phyloP scores from a whole-genome alignment of 2,797 vertebrate species.

The Cyclura pinguis region DNA sequence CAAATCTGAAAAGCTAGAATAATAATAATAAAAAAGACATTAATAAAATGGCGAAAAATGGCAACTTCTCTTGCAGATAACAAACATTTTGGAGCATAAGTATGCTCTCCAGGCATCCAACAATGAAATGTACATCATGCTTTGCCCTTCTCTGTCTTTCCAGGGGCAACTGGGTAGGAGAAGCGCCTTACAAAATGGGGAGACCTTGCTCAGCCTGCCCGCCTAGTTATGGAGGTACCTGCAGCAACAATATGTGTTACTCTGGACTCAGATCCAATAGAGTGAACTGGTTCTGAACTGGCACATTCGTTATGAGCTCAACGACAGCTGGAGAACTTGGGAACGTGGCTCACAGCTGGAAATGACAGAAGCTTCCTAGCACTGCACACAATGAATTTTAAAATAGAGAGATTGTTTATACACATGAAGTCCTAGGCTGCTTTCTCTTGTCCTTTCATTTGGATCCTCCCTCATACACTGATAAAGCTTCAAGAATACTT shows the following conservation, averaged over 20 bases:
- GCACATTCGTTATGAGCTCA: neutral
- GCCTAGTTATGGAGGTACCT: constrained; percentile 84
- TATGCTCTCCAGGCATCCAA: neutral
- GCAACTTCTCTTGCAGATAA: too few relatives aligned
- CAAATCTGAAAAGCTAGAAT: too few relatives aligned
- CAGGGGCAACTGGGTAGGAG: constrained; percentile 92
- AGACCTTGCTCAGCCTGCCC: constrained; percentile 89
- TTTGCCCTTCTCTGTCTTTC: constrained; percentile 59
- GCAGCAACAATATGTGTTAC: constrained; percentile 89
- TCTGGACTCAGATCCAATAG: constrained; percentile 78
- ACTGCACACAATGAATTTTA: neutral
- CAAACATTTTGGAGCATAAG: neutral
- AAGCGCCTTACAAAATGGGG: constrained; percentile 88
- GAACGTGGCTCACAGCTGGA: neutral
- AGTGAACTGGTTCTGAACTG: constrained; percentile 73
- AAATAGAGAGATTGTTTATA: constrained; percentile 62
- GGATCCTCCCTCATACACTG: neutral
- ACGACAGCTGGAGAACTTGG: neutral
- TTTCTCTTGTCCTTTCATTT: neutral
- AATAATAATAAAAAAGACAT: too few relatives aligned
- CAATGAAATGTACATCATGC: neutral
- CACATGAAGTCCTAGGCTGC: neutral
- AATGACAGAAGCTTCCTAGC: neutral
- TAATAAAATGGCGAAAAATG: too few relatives aligned
- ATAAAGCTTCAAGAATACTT: constrained; percentile 11